Conservation (phyloP, 2,797 vertebrate genomes). For the Bradypodion pumilum region DNA sequence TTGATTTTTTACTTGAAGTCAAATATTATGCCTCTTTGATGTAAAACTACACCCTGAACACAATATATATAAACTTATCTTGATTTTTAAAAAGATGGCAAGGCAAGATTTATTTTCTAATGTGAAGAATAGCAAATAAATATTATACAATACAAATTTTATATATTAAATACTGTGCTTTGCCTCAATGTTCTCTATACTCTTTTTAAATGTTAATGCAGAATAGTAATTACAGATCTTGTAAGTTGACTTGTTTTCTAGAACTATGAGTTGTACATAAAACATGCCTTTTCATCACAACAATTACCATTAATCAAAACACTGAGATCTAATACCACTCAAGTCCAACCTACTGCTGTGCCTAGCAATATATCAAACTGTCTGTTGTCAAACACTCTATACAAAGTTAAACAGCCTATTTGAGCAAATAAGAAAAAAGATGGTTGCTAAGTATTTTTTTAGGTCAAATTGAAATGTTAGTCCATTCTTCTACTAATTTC, state of each 20-base stretch:
- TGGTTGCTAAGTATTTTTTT: slow-evolving; percentile 80
- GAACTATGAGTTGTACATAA: slow-evolving; percentile 80
- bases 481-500: slow-evolving; percentile 75
- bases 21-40: slow-evolving; percentile 55
- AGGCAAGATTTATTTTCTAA: slow-evolving; percentile 74
- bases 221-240: slow-evolving; percentile 82
- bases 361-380: slow-evolving; percentile 86
- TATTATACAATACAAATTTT: slow-evolving; percentile 69
- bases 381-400: slow-evolving; percentile 84
- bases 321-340: slow-evolving; percentile 83
- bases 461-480: slow-evolving; percentile 78
- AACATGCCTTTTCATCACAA: slow-evolving; percentile 83
- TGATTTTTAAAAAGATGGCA: slow-evolving; percentile 70
- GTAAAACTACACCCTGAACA: slow-evolving; percentile 64
- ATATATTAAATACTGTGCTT: slow-evolving; percentile 65
- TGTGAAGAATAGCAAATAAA: slow-evolving; percentile 69
- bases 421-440: slow-evolving; percentile 76
- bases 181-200: slow-evolving; percentile 66
- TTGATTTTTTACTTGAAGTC: slow-evolving; percentile 49
- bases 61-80: slow-evolving; percentile 66
- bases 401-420: slow-evolving; percentile 80
- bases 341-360: slow-evolving; percentile 85
- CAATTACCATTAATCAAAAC: slow-evolving; percentile 89
- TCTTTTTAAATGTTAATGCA: slow-evolving; percentile 78
- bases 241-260: slow-evolving; percentile 81